Conservation (phyloP, 2,888 invertebrate genomes). For the Tenthredo livida region DNA sequence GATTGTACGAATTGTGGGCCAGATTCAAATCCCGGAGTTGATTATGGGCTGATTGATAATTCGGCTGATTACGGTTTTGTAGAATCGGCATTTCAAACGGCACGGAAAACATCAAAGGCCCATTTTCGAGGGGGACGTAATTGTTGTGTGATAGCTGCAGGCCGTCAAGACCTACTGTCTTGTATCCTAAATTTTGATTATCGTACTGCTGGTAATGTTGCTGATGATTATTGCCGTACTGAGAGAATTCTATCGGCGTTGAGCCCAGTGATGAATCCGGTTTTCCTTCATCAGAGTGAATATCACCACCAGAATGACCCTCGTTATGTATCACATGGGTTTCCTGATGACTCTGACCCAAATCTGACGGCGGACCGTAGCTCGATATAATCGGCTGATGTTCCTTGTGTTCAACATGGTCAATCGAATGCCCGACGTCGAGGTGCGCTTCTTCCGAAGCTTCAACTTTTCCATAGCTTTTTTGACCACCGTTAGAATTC, state of each 20-base stretch:
- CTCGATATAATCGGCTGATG: neutral
- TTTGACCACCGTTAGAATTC: neutral
- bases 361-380: neutral
- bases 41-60: neutral
- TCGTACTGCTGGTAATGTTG: neutral
- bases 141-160: neutral
- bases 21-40: neutral
- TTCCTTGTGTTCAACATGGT: neutral
- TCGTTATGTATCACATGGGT: neutral
- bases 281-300: neutral
- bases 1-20: neutral
- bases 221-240: neutral
- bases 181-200: neutral
- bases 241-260: neutral
- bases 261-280: neutral
- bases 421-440: neutral
- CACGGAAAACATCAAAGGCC: neutral
- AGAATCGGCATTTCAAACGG: neutral
- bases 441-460: too few species aligned
- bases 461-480: neutral
- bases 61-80: neutral
- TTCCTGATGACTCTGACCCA: neutral
- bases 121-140: neutral
- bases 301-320: neutral
- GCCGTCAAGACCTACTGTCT: neutral